Conservation (phyloP, 2,113 vertebrate genomes). For the Origma solitaria region DNA sequence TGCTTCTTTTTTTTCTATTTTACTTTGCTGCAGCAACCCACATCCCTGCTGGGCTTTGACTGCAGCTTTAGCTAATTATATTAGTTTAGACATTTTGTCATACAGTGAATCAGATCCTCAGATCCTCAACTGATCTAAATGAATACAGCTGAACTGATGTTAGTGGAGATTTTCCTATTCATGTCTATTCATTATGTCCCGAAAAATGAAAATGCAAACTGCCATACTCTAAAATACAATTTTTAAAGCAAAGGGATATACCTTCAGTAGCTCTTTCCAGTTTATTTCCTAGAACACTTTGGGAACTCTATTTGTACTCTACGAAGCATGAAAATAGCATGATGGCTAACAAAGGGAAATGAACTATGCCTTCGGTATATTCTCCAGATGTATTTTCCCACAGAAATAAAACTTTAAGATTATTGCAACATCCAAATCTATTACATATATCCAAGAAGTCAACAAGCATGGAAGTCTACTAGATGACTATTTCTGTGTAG, state of each 20-base stretch:
- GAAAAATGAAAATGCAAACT: neutral
- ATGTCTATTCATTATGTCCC: neutral
- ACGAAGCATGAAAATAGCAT: neutral
- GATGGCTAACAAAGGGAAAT: neutral
- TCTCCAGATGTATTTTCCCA: neutral
- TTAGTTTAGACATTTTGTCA: conserved; percentile 40
- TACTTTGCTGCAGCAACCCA: neutral
- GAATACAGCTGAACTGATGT: neutral
- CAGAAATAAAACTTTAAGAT: neutral
- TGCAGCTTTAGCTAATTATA: conserved; percentile 32
- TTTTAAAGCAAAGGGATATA: neutral
- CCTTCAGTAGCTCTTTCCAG: neutral
- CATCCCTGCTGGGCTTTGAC: conserved; percentile 28
- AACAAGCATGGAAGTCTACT: neutral
- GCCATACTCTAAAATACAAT: neutral
- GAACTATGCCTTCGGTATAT: neutral
- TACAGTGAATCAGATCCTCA: conserved; percentile 35
- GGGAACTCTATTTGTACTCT: neutral
- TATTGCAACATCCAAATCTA: neutral
- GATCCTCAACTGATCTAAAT: conserved; percentile 25
- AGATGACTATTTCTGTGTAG: neutral
- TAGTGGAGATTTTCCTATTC: neutral
- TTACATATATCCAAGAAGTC: neutral
- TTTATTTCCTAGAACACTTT: neutral
- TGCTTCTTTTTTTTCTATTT: neutral